Evolutionary conservation across 2,797 vertebrate genomes (phyloP).

Genomic region (Bovichtus diacanthus): DNA sequence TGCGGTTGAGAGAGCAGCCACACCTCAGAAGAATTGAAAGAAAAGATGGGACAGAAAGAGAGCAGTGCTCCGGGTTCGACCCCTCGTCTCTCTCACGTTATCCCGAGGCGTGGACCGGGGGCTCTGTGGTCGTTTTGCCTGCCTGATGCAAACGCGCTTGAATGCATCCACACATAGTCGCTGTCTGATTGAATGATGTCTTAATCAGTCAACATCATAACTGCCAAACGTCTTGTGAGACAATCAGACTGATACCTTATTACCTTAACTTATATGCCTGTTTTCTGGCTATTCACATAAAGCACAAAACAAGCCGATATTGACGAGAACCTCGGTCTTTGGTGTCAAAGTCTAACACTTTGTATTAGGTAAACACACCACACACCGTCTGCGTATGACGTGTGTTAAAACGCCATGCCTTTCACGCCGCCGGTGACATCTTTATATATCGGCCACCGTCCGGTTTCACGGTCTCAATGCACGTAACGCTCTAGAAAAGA

Average conservation of each 20-base stretch:
- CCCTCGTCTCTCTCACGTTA: slow-evolving; percentile 70
- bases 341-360: too few species aligned
- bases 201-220: slow-evolving; percentile 19
- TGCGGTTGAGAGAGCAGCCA: slow-evolving; percentile 72
- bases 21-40: slow-evolving; percentile 76
- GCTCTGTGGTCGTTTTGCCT: slow-evolving; percentile 52
- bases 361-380: slow-evolving; percentile 12
- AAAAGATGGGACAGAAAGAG: slow-evolving; percentile 59
- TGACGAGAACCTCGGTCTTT: too few species aligned
- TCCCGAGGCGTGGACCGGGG: slow-evolving; percentile 51
- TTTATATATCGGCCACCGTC: not conserved
- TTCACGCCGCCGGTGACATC: slow-evolving; percentile 5
- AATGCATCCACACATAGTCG: slow-evolving; percentile 15
- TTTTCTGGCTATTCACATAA: not conserved
- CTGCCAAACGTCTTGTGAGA: slow-evolving; percentile 4
- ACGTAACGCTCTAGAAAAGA: not conserved
- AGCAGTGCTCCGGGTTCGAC: slow-evolving; percentile 40
- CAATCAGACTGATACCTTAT: too few species aligned
- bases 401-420: slow-evolving; percentile 24
- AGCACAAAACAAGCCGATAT: slow-evolving; percentile 7
- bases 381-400: not conserved
- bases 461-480: slow-evolving; percentile 2
- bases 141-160: slow-evolving; percentile 30
- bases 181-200: slow-evolving; percentile 37
- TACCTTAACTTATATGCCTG: not conserved